phyloP scores from a whole-genome alignment of 2,888 invertebrate genomes.

The Drosophila quasianomalipes region DNA sequence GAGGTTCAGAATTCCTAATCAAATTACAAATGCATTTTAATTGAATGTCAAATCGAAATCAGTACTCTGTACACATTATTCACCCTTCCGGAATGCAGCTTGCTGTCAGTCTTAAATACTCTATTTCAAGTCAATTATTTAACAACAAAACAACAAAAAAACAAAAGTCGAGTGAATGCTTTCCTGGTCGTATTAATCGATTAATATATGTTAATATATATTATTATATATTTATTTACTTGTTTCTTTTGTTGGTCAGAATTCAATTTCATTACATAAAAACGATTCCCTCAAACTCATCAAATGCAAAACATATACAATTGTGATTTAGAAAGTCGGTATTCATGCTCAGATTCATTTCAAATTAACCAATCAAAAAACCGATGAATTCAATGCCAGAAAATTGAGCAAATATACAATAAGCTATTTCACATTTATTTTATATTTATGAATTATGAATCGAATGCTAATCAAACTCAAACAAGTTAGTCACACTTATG shows the following conservation, averaged over 20 bases:
- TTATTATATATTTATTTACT: neutral
- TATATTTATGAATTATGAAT: constrained; percentile 48
- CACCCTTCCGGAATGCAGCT: constrained; percentile 5
- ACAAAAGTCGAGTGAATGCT: constrained; percentile 11
- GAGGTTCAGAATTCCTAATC: constrained; percentile 4
- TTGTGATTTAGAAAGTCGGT: neutral
- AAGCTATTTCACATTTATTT: constrained; percentile 17
- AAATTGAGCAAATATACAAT: constrained; percentile 9
- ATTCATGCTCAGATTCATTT: neutral
- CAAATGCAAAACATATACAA: neutral
- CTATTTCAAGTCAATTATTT: constrained; percentile 4
- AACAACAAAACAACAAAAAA: too few species aligned
- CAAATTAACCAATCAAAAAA: neutral
- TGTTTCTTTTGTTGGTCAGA: neutral
- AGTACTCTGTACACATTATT: neutral
- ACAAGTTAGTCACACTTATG: constrained; percentile 34
- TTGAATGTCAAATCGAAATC: neutral
- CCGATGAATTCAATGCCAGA: neutral
- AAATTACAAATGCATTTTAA: constrained; percentile 9
- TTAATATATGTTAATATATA: neutral
- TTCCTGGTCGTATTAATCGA: constrained; percentile 5
- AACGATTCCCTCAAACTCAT: neutral
- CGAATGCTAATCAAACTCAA: constrained; percentile 53
- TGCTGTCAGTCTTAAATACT: neutral
- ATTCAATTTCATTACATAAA: neutral